Percentiles rank a stretch among this genome's conserved stretches.
phyloP scores from a whole-genome alignment of 2,888 invertebrate species.

The Acanthopleura granulata region DNA sequence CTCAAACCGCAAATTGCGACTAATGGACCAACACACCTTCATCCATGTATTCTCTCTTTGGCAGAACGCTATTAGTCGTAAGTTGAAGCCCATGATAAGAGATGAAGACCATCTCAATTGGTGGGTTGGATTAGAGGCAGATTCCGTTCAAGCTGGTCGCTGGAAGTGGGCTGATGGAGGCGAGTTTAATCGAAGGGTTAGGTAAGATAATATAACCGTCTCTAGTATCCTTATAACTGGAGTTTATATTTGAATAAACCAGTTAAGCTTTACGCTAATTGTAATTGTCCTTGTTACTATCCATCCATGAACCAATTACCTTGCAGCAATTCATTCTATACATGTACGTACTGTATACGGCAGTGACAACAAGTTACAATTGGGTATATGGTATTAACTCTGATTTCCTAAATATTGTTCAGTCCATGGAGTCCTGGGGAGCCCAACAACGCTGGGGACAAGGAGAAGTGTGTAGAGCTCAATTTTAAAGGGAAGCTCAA shows the following conservation, averaged over 20 bases:
- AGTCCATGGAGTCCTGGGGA: slow-evolving; percentile 42
- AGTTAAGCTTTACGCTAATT: too few relatives aligned
- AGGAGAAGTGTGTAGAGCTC: slow-evolving; percentile 38
- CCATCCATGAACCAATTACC: too few relatives aligned
- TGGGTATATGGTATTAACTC: too few relatives aligned
- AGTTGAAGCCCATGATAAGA: neutral
- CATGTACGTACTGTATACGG: too few relatives aligned
- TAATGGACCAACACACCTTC: too few relatives aligned
- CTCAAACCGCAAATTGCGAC: too few relatives aligned
- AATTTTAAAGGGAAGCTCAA: slow-evolving; percentile 35
- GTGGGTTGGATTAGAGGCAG: slow-evolving; percentile 12
- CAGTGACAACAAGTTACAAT: too few relatives aligned
- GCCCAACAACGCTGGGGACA: slow-evolving; percentile 33
- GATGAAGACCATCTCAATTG: neutral
- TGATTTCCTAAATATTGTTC: neutral
- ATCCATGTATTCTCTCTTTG: neutral
- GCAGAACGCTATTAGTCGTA: neutral
- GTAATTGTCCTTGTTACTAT: too few relatives aligned
- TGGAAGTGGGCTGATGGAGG: slow-evolving; percentile 19
- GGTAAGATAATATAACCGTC: neutral
- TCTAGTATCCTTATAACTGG: too few relatives aligned
- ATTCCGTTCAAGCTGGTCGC: neutral
- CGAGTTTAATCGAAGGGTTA: slow-evolving; percentile 9
- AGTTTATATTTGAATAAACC: too few relatives aligned
- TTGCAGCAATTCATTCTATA: too few relatives aligned